Percentiles rank a stretch among this genome's conserved stretches.
Conservation (phyloP, 2,888 invertebrate species). For the Polylopha cassiicola region DNA sequence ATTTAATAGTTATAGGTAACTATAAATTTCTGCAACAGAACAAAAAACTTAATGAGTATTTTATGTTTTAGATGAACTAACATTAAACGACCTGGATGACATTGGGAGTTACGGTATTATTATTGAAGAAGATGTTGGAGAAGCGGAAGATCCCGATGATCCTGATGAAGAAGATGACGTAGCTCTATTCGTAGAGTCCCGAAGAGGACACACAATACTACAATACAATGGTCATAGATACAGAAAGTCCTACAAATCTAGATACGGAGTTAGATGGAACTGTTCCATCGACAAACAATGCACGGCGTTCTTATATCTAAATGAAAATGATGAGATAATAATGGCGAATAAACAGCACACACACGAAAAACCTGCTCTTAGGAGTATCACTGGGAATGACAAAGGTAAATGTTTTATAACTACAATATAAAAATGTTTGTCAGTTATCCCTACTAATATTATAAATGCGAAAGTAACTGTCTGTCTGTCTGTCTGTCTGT, state of each 20-base stretch:
- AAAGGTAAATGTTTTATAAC: conserved; percentile 34
- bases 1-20: too few relatives aligned
- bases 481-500: too few relatives aligned
- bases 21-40: too few relatives aligned
- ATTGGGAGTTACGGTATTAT: conserved; percentile 16
- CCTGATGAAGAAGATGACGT: conserved; percentile 30
- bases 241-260: conserved; percentile 46
- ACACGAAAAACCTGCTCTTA: conserved; percentile 33
- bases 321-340: conserved; percentile 50
- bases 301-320: conserved; percentile 48
- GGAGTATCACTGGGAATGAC: conserved; percentile 31
- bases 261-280: conserved; percentile 50
- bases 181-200: conserved; percentile 46
- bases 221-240: conserved; percentile 53
- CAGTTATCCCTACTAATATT: too few relatives aligned
- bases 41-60: too few relatives aligned
- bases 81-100: conserved; percentile 13
- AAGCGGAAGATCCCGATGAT: conserved; percentile 23
- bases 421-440: neutral
- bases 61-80: conserved; percentile 17
- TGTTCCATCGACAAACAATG: conserved; percentile 52
- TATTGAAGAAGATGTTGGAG: conserved; percentile 21
- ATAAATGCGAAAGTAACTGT: too few relatives aligned
- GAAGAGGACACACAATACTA: conserved; percentile 46
- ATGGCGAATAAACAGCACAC: conserved; percentile 43